A percentile compares a stretch with the other conserved stretches of the same genome.
phyloP scores from a whole-genome alignment of 2,888 invertebrate genomes.

The Latrodectus hesperus region DNA sequence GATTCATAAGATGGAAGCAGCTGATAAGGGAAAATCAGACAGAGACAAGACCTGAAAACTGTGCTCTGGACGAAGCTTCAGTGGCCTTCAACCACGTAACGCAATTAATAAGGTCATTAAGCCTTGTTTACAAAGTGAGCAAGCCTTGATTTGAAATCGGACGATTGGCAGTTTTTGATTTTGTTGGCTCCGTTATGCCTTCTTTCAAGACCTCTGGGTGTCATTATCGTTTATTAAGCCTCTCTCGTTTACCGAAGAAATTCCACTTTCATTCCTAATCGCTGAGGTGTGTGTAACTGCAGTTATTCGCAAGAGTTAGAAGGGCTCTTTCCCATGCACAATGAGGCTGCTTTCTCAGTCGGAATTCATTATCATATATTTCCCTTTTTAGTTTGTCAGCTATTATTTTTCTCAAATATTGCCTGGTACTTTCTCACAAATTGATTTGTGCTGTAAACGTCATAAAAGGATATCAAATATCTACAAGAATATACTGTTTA shows the following conservation, averaged over 20 bases:
- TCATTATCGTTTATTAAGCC: neutral
- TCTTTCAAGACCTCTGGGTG: neutral
- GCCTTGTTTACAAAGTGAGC: constrained; percentile 40
- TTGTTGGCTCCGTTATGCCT: neutral
- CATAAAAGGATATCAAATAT: too few species aligned
- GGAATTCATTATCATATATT: too few species aligned
- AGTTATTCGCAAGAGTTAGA: too few species aligned
- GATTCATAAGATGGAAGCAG: constrained; percentile 35
- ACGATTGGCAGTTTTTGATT: constrained; percentile 8
- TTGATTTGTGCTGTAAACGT: too few species aligned
- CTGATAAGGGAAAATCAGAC: constrained; percentile 19
- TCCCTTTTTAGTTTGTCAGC: too few species aligned
- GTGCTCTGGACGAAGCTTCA: neutral
- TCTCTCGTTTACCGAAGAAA: neutral
- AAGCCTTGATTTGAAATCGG: constrained; percentile 2
- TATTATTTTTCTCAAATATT: too few species aligned
- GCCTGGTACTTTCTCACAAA: too few species aligned
- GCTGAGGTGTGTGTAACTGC: neutral
- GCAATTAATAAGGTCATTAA: constrained; percentile 56
- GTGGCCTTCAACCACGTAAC: neutral
- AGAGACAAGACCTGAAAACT: neutral
- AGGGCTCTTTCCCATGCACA: too few species aligned
- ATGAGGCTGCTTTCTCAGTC: too few species aligned
- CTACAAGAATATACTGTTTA: too few species aligned
- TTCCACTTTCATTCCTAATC: neutral